Conservation (phyloP, 1,140 invertebrate genomes). For the Macrobrachium rosenbergii region DNA sequence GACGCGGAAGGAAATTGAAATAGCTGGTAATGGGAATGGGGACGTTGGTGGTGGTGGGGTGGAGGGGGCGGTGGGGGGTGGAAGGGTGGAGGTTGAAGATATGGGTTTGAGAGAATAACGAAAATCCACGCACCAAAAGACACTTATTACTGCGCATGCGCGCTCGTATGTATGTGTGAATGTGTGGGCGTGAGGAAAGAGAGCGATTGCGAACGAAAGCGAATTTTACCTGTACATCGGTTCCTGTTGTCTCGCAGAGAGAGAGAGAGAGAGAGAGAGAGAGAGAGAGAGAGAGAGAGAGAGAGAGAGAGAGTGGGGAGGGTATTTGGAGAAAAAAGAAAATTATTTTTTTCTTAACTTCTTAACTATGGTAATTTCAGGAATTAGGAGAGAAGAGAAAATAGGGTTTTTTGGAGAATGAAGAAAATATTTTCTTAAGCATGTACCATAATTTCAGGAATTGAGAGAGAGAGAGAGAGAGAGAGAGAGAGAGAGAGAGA, state of each 20-base stretch:
- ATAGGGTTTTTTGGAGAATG: neutral
- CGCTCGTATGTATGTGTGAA: constrained; percentile 18
- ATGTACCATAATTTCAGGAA: neutral
- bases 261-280: constrained; percentile 23
- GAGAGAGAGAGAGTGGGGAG: constrained; percentile 21
- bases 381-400: neutral
- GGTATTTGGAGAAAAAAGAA: neutral
- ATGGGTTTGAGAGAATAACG: neutral
- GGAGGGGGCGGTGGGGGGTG: too few species aligned
- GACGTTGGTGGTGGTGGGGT: too few species aligned
- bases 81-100: neutral
- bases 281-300: constrained; percentile 23
- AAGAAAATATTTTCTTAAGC: too few species aligned
- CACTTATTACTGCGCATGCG: neutral
- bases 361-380: too few species aligned
- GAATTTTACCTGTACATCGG: neutral
- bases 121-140: too few species aligned
- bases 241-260: neutral
- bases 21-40: neutral
- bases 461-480: constrained; percentile 8
- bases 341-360: too few species aligned
- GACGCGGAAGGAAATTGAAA: neutral
- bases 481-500: neutral
- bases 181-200: neutral
- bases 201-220: too few species aligned